Conservation (phyloP, 2,888 invertebrate genomes). For the Cataglyphis albicans region DNA sequence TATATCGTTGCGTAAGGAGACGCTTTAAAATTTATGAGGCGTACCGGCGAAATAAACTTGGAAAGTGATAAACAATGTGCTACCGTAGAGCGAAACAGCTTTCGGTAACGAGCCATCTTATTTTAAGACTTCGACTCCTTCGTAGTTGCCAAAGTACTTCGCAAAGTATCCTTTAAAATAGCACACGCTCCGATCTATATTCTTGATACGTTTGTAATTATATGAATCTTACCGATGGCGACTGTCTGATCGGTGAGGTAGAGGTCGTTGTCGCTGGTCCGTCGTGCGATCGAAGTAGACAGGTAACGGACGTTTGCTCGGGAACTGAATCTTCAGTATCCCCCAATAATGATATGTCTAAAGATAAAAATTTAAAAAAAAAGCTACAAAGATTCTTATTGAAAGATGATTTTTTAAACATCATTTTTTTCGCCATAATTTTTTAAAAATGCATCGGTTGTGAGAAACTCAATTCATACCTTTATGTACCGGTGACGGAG, state of each 20-base stretch:
- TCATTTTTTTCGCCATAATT: background rate
- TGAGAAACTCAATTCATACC: slow-evolving; percentile 68
- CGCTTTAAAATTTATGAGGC: slow-evolving; percentile 21
- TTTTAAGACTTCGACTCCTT: slow-evolving; percentile 44
- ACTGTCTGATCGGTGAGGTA: slow-evolving; percentile 83
- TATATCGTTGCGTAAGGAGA: background rate
- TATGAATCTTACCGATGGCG: slow-evolving; percentile 80
- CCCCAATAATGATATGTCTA: slow-evolving; percentile 83
- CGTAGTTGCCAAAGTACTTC: slow-evolving; percentile 31
- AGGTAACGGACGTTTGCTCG: slow-evolving; percentile 81
- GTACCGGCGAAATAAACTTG: slow-evolving; percentile 12
- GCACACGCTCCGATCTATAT: background rate
- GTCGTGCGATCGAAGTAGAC: slow-evolving; percentile 79
- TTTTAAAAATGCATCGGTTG: background rate
- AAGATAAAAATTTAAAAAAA: background rate
- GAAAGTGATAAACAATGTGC: slow-evolving; percentile 32
- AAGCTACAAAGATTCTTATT: background rate
- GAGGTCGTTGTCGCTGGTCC: slow-evolving; percentile 80
- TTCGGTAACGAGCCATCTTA: slow-evolving; percentile 33
- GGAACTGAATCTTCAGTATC: slow-evolving; percentile 81
- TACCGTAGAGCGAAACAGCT: slow-evolving; percentile 2
- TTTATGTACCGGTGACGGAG: slow-evolving; percentile 84
- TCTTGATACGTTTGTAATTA: background rate
- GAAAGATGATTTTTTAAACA: background rate
- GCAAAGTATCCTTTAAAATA: slow-evolving; percentile 32